Base-by-base conservation (phyloP, 2,888 invertebrate genomes). In the Ectemnius continuus region DNA sequence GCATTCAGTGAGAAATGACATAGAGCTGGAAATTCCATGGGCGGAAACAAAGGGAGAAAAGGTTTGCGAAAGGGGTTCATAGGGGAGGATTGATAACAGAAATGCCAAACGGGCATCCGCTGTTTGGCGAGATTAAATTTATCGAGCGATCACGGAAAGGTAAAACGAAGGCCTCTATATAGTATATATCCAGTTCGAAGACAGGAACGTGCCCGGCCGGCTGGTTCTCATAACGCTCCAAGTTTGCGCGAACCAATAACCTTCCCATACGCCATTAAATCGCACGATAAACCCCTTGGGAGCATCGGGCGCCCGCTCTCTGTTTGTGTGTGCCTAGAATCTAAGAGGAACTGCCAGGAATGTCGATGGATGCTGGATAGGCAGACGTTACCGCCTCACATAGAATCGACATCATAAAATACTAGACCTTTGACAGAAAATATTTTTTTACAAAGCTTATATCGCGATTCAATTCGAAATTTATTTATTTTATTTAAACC, bases 81-180 rank as follows among this genome's bases (percentile, higher is more conserved):
- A 64, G 64, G 52, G 18, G 60, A 6, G 26, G 67, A 70, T 76
- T 67, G 75, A 75, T 76, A 75, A 76, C 66, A 61, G 46, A 48
- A 18, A 45, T 36, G 36, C 36, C 36, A 36, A 36, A 36, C 36
- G 11, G 36, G 57, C 58, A 64, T 61, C 67, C 70, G 63, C 61
- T 75, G 73, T 73, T 78, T 80, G 73, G 68, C 77, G 75, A 82
- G 83, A 82, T 82, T 82, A 82, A 82, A 82, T 82, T 82, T 69
- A 75, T 75, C 80, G 82, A 82, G 80, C 77, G 82, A 82, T 76
- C 75, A 56, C 36, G 67, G 45, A 47, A 72, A 70, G 78, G 74
- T 59, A 69, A 80, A 82, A 82, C 73, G 78, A 65, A 71, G 69
- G 66, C 67, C 68, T 64, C 70, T 68, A 61, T 70, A 72, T n/a